Percentiles rank a stretch among this genome's conserved stretches.
These are phyloP conservation scores for Epizoanthus fatuus DNA, from an alignment of 92 coral and sea anemone genomes.

Conservation along the genomic window DNA sequence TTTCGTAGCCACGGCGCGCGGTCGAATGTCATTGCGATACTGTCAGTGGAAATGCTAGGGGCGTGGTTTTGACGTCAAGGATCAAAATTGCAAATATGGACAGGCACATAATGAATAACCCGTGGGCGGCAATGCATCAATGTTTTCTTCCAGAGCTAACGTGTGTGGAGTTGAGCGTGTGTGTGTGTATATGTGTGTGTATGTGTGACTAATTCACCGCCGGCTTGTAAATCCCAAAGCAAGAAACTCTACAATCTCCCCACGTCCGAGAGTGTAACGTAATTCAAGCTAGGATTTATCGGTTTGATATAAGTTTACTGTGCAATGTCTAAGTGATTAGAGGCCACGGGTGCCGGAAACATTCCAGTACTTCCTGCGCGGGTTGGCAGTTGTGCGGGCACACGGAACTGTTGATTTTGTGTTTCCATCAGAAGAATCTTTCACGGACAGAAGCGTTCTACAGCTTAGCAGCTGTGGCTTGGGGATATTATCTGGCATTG, in stretches of 20 bases:
- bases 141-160: conserved; percentile 29
- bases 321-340: conserved; percentile 89
- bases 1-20: neutral
- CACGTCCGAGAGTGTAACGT: conserved; percentile 60
- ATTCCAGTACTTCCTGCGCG: conserved; percentile 97
- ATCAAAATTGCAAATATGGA: conserved; percentile 57
- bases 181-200: conserved; percentile 22
- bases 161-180: conserved; percentile 30
- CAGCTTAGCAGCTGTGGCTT: neutral
- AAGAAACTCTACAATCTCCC: conserved; percentile 36
- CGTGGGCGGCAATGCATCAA: conserved; percentile 48
- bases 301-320: conserved; percentile 72
- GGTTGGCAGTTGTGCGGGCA: conserved; percentile 78
- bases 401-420: conserved; percentile 85
- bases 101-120: conserved; percentile 54
- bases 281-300: conserved; percentile 69
- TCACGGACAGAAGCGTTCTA: neutral
- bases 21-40: conserved; percentile 5
- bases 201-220: conserved; percentile 4
- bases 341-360: conserved; percentile 79
- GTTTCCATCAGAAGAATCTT: neutral
- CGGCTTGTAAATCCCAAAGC: conserved; percentile 7
- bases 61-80: conserved; percentile 91
- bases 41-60: conserved; percentile 31
- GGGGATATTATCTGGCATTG: neutral